Percentiles rank a stretch among this genome's conserved stretches.
These are phyloP conservation scores for Palaemon carinicauda DNA, from an alignment of 1,140 invertebrate genomes.

Conservation along the genomic window DNA sequence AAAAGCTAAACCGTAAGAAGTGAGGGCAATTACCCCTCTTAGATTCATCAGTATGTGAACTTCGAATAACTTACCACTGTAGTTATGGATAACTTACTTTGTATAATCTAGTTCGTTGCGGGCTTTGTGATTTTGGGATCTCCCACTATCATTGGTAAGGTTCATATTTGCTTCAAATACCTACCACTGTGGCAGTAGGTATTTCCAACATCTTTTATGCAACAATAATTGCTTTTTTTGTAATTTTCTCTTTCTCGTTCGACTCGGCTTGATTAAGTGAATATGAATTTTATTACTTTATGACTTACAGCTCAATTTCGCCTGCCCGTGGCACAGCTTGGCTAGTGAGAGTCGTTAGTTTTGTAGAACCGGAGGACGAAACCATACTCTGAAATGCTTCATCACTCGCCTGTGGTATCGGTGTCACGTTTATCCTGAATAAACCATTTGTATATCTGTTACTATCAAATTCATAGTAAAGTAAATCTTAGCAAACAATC, in stretches of 20 bases:
- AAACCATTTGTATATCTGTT: not conserved
- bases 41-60: not conserved
- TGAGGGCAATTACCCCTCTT: not conserved
- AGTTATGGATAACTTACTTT: not conserved
- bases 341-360: not conserved
- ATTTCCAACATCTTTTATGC: no score
- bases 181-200: not conserved
- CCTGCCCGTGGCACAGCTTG: slow-evolving; percentile 17
- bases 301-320: not conserved
- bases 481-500: no score
- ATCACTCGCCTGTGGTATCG: not conserved
- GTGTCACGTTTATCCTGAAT: not conserved
- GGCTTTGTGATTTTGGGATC: not conserved
- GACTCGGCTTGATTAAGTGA: not conserved
- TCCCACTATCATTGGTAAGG: not conserved
- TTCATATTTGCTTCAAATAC: not conserved
- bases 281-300: not conserved
- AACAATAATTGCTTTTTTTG: no score
- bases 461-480: not conserved
- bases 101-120: not conserved
- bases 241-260: not conserved
- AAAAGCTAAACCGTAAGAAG: no score
- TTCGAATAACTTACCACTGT: not conserved
- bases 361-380: not conserved
- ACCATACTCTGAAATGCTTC: no score